A percentile compares a stretch with the other conserved stretches of the same genome.
Conservation (phyloP, 2,888 invertebrate genomes). For the Pinctada fucata region DNA sequence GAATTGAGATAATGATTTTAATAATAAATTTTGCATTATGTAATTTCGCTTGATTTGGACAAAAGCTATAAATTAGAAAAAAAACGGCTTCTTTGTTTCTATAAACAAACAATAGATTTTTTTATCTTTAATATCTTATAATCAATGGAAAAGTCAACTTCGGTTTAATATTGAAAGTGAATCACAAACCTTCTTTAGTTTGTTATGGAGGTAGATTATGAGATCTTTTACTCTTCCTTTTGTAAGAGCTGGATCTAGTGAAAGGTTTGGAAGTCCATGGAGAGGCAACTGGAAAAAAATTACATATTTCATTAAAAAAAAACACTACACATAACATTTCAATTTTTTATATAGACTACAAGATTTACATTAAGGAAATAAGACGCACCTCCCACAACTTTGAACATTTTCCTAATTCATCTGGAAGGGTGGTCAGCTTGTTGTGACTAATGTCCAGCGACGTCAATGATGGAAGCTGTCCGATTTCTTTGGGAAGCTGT, state of each 20-base stretch:
- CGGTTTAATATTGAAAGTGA: too few species aligned
- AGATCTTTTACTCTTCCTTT: constrained; percentile 69
- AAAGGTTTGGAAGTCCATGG: constrained; percentile 47
- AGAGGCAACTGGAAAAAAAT: constrained; percentile 42
- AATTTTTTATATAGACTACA: too few species aligned
- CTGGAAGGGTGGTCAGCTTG: constrained; percentile 67
- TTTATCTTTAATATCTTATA: too few species aligned
- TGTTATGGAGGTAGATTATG: constrained; percentile 70
- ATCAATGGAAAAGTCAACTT: too few species aligned
- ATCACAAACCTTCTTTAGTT: constrained; percentile 66
- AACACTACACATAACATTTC: neutral
- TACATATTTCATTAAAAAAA: neutral
- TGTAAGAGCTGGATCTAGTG: constrained; percentile 44
- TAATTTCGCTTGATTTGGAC: too few species aligned
- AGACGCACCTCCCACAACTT: constrained; percentile 69
- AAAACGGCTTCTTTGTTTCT: neutral
- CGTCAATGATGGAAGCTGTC: constrained; percentile 64
- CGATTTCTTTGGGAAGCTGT: constrained; percentile 70
- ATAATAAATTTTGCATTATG: too few species aligned
- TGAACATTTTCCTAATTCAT: constrained; percentile 71
- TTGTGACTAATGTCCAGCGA: constrained; percentile 72
- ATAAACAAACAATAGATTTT: neutral
- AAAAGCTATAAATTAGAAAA: too few species aligned
- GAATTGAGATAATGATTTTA: too few species aligned
- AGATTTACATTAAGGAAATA: too few species aligned